Conservation (phyloP, 2,113 vertebrate species). For the Scartelaos histophorus region DNA sequence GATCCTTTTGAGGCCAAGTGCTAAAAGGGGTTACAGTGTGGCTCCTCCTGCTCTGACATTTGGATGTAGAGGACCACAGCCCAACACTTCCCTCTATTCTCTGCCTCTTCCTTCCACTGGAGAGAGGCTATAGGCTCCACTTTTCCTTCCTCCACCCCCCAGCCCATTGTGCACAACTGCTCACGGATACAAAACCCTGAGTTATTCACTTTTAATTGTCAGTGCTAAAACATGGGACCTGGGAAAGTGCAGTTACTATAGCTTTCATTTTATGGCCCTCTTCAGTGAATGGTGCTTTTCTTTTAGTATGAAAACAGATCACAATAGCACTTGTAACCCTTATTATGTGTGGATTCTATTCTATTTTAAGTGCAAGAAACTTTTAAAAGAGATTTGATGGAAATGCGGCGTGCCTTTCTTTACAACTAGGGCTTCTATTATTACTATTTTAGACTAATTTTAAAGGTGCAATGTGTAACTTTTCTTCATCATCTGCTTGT, state of each 20-base stretch:
- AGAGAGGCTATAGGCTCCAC: slow-evolving; percentile 25
- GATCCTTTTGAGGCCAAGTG: slow-evolving; percentile 10
- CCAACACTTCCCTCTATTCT: slow-evolving; percentile 70
- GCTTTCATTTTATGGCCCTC: background rate
- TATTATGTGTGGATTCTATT: background rate
- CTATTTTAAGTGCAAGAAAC: background rate
- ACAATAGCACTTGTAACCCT: background rate
- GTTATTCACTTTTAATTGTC: slow-evolving; percentile 58
- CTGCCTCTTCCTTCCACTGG: slow-evolving; percentile 72
- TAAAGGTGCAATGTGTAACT: background rate
- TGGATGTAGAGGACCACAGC: slow-evolving; percentile 29
- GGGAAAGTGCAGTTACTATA: slow-evolving; percentile 4
- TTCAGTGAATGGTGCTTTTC: background rate
- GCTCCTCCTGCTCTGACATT: slow-evolving; percentile 39
- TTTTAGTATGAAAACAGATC: background rate
- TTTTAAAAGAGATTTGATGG: background rate
- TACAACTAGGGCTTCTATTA: background rate
- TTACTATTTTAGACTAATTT: background rate
- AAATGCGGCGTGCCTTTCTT: background rate
- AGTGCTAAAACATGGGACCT: slow-evolving; percentile 29
- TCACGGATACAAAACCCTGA: slow-evolving; percentile 51
- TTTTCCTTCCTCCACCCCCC: slow-evolving; percentile 73
- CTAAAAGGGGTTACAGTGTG: slow-evolving; percentile 4
- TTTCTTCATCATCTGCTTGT: background rate
- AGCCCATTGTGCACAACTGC: slow-evolving; percentile 54